Conservation (phyloP, 2,888 invertebrate genomes). For the Polydrusus cervinus region DNA sequence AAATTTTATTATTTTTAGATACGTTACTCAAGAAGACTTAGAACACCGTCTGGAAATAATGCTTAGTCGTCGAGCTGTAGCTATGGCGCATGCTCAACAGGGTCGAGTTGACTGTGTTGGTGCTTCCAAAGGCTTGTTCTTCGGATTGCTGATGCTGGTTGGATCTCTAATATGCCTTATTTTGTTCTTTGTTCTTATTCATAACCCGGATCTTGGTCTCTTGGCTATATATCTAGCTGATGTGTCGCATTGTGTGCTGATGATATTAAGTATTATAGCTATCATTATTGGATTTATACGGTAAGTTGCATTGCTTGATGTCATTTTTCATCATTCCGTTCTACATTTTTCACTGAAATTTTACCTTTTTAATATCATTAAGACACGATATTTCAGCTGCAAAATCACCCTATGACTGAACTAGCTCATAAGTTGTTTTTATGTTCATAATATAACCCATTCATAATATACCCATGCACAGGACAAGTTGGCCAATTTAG, state of each 20-base stretch:
- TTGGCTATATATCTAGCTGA: constrained; percentile 93
- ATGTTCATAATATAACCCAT: too few relatives aligned
- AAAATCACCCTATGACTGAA: too few relatives aligned
- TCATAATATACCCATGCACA: too few relatives aligned
- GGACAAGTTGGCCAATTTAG: too few relatives aligned
- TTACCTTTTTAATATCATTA: too few relatives aligned
- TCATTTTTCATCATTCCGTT: too few relatives aligned
- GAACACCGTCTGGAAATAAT: constrained; percentile 92
- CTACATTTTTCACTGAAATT: too few relatives aligned
- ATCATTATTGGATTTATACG: constrained; percentile 93
- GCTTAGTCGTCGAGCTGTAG: constrained; percentile 89
- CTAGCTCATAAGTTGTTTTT: too few relatives aligned
- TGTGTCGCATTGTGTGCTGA: constrained; percentile 90
- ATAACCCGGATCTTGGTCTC: constrained; percentile 86
- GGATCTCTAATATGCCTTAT: constrained; percentile 94
- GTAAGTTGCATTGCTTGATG: constrained; percentile 71
- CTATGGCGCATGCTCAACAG: constrained; percentile 87
- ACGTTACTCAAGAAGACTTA: constrained; percentile 86
- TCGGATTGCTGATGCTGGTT: constrained; percentile 90
- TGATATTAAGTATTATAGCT: constrained; percentile 91
- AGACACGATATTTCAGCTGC: too few relatives aligned
- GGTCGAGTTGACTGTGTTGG: constrained; percentile 95
- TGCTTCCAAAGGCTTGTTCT: constrained; percentile 94
- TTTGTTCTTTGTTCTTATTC: constrained; percentile 95
- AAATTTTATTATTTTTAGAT: constrained; percentile 70